Evolutionary conservation across 2,797 vertebrate genomes (phyloP).

Genomic region (Rallus crepitans): DNA sequence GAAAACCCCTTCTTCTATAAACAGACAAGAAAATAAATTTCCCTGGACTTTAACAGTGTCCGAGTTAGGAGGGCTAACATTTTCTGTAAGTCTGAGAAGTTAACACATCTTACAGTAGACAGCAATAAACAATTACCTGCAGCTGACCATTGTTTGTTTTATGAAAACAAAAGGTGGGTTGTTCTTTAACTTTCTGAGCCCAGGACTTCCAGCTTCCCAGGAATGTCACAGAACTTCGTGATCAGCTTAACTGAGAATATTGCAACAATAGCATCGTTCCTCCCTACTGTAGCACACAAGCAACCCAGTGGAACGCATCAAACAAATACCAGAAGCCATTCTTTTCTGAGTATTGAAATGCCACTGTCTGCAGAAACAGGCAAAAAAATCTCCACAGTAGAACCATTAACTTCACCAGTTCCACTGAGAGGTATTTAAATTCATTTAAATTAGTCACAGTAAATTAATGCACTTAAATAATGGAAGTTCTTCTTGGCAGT

Average conservation of each 20-base stretch:
- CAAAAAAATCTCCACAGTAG: not conserved
- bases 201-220: not conserved
- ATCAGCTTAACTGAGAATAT: not conserved
- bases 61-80: accelerated
- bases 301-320: not conserved
- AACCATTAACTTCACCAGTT: not conserved
- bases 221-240: not conserved
- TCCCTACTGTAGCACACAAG: not conserved
- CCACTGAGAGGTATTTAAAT: not conserved
- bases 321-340: not conserved
- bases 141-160: not conserved
- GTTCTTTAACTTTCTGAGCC: not conserved
- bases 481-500: not conserved
- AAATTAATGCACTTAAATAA: not conserved
- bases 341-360: not conserved
- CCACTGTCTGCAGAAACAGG: not conserved
- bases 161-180: not conserved
- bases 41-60: not conserved
- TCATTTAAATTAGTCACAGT: not conserved
- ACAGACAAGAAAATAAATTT: not conserved
- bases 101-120: not conserved
- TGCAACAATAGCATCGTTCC: not conserved
- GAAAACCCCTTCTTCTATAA: not conserved
- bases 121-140: not conserved
- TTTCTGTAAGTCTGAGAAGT: not conserved